A percentile compares a stretch with the other conserved stretches of the same genome.
phyloP scores from a whole-genome alignment of 1,140 invertebrate genomes.

The Drosophila sp. region DNA sequence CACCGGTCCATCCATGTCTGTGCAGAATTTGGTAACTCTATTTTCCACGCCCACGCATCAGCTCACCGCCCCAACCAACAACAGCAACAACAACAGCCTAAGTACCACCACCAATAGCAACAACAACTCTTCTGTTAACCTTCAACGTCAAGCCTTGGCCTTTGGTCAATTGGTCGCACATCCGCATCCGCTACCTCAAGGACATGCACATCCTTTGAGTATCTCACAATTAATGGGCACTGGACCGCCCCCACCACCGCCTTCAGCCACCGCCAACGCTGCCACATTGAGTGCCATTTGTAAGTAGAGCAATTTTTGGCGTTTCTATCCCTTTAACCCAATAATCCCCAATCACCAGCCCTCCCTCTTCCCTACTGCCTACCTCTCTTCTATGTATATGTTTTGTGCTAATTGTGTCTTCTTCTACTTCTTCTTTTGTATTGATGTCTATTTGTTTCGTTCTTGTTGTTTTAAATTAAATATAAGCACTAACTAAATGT shows the following conservation, averaged over 20 bases:
- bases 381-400: conserved; percentile 10
- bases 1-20: conserved; percentile 90
- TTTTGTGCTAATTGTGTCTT: conserved; percentile 6
- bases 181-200: conserved; percentile 11
- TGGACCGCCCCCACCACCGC: conserved; percentile 52
- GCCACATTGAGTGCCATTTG: conserved; percentile 68
- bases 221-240: conserved; percentile 68
- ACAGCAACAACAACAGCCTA: conserved; percentile 19
- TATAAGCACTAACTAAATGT: conserved; percentile 38
- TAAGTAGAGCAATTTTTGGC: conserved; percentile 57
- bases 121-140: conserved; percentile 32
- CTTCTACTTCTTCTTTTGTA: neutral
- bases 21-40: conserved; percentile 95
- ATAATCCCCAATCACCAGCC: no score
- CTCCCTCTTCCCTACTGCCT: neutral
- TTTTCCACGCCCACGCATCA: conserved; percentile 85
- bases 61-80: conserved; percentile 64
- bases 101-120: conserved; percentile 31
- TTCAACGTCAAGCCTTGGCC: conserved; percentile 39
- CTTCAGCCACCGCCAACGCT: conserved; percentile 36
- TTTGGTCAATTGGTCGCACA: conserved; percentile 38
- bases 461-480: conserved; percentile 2
- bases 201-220: conserved; percentile 45
- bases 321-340: neutral
- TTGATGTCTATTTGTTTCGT: neutral